phyloP scores from a whole-genome alignment of 2,113 vertebrate genomes.

The Murina feae region DNA sequence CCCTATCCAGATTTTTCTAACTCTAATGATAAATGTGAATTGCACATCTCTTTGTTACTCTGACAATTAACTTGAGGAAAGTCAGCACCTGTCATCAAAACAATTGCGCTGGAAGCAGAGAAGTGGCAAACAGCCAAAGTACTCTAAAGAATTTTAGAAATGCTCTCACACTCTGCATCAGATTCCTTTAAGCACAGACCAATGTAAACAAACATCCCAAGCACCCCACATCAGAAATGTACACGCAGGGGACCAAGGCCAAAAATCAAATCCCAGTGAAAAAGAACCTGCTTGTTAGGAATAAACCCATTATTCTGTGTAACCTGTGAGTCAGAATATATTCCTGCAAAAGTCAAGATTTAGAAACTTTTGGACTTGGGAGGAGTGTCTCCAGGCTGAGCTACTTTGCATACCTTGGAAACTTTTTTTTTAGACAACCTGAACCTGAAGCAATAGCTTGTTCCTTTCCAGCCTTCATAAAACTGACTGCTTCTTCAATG shows the following conservation, averaged over 20 bases:
- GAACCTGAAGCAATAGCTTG: background rate
- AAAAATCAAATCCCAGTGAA: background rate
- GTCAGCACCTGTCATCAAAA: background rate
- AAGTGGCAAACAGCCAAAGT: background rate
- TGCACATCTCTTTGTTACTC: background rate
- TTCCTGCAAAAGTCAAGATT: background rate
- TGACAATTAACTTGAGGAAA: background rate
- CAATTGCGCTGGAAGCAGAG: background rate
- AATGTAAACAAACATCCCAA: slow-evolving; percentile 26
- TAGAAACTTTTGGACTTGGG: fast-evolving
- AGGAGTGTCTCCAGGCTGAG: background rate
- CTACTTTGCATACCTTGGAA: background rate
- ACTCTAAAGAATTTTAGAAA: slow-evolving; percentile 50
- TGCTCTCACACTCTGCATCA: background rate
- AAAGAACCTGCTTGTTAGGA: background rate
- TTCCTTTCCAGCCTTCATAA: background rate
- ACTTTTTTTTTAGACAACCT: background rate
- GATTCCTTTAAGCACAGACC: background rate
- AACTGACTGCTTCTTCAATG: background rate
- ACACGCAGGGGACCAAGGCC: background rate
- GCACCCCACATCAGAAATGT: background rate
- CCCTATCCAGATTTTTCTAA: background rate
- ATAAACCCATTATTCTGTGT: background rate
- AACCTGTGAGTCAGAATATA: background rate
- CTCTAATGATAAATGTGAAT: background rate